These are phyloP conservation scores for Cryptoprocta ferox DNA, from an alignment of 2,797 vertebrate species.

Conservation along the genomic window DNA sequence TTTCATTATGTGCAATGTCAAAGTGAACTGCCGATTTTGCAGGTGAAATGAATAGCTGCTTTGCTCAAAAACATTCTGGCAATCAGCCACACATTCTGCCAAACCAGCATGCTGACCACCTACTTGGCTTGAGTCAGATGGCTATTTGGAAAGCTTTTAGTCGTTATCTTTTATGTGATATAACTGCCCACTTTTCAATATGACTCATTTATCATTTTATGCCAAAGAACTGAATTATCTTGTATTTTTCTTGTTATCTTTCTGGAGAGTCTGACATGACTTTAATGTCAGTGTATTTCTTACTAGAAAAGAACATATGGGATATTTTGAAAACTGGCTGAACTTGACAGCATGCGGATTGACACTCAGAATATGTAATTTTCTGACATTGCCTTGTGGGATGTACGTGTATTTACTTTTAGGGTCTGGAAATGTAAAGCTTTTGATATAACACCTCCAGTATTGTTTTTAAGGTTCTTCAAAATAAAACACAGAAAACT, in stretches of 20 bases:
- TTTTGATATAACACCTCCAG: constrained; percentile 33
- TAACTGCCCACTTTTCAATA: constrained; percentile 71
- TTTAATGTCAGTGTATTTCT: constrained; percentile 73
- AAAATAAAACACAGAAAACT: not conserved
- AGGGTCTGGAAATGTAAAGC: constrained; percentile 39
- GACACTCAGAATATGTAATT: constrained; percentile 68
- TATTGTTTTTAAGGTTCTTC: constrained; percentile 27
- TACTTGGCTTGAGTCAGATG: constrained; percentile 68
- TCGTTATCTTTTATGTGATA: constrained; percentile 60
- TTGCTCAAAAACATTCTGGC: constrained; percentile 59
- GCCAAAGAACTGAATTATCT: constrained; percentile 70
- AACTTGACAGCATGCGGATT: constrained; percentile 61
- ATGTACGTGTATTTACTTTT: constrained; percentile 55
- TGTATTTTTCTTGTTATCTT: constrained; percentile 68
- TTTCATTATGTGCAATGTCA: constrained; percentile 72
- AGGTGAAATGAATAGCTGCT: constrained; percentile 75
- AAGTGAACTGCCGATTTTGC: constrained; percentile 40
- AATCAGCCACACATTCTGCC: constrained; percentile 61
- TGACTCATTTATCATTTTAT: constrained; percentile 74
- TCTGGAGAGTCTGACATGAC: constrained; percentile 67
- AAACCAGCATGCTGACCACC: constrained; percentile 67
- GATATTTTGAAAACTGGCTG: constrained; percentile 68
- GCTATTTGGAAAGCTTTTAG: constrained; percentile 71
- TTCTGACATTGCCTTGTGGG: constrained; percentile 56
- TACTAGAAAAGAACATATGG: constrained; percentile 54